phyloP scores from a whole-genome alignment of 2,888 invertebrate species.

The Mesorhabditis belari region DNA sequence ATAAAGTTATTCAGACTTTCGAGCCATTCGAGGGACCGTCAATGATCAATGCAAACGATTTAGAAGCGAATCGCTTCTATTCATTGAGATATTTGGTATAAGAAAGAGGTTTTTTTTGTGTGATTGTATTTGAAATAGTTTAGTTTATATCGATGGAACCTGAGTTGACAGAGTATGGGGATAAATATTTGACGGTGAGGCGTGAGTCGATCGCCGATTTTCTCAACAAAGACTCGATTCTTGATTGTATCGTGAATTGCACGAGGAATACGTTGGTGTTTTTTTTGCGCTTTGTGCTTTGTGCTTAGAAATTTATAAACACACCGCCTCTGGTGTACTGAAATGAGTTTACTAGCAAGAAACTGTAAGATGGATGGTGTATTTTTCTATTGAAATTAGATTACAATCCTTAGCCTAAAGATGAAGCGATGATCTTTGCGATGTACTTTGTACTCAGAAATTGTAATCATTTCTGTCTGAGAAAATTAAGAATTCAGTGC shows the following conservation, averaged over 20 bases:
- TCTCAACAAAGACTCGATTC: conserved; percentile 26
- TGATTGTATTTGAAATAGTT: neutral
- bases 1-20: neutral
- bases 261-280: neutral
- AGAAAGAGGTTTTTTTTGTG: neutral
- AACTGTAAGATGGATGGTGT: conserved; percentile 14
- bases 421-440: neutral
- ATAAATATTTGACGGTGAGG: conserved; percentile 28
- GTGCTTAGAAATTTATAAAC: too few relatives aligned
- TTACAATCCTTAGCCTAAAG: neutral
- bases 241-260: conserved; percentile 22
- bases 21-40: too few relatives aligned
- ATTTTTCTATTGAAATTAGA: neutral
- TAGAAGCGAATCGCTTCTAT: too few relatives aligned
- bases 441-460: neutral
- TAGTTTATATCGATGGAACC: neutral
- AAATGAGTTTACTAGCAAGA: too few relatives aligned
- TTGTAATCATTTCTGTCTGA: too few relatives aligned
- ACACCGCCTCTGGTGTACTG: too few relatives aligned
- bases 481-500: too few relatives aligned
- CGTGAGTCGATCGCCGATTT: conserved; percentile 25
- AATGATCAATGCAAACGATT: too few relatives aligned
- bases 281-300: neutral
- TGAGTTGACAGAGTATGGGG: conserved; percentile 21
- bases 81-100: neutral